Base-by-base conservation (phyloP, 2,888 invertebrate species). In the Euspilapteryx auroguttella region DNA sequence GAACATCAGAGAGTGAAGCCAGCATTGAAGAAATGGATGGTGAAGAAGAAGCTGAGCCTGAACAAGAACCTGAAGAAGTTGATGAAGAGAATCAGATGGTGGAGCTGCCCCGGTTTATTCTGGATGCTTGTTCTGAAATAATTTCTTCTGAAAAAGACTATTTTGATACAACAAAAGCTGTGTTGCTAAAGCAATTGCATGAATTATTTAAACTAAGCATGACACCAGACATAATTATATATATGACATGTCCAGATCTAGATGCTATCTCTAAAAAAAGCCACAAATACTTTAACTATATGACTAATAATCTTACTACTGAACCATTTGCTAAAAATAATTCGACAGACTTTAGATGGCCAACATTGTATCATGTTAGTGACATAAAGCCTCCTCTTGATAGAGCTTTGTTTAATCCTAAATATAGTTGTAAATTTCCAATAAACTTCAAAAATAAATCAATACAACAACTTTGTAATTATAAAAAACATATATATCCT, bases 181-280 rank as follows among this genome's bases (percentile, higher is more conserved):
- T 50, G 14, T 32, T 62, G 15, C 27, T 66, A 11, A 34, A 51
- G 27, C 75, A 75, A 44, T 34, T 63, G 21, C 34, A 54, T 30
- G 44, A 51, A 29, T n/a, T 71, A 29, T 58, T 68, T 21, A 41
- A 47, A 30, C 52, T 66, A 37, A 35, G 46, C 14, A 34, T 64
- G 31, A 55, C 55, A 34, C 75, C 79, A n/a, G 53, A 66, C 37
- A 43, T 83, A 23, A 62, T 84, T 12, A 69, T 85, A 38, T 78
- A 82, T 40, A 44, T 81, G 1, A 65, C 68, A 22, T 79, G 80
- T 35, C 63, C 78, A 13, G 76, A 80, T 35, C 47, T 47, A 28
- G 83, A 83, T 42, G 57, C 77, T n/a, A 40, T 78, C 13, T 54
- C 54, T 10, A 76, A 62, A 45, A 61, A 51, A 40, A 36, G 29